Percentiles rank a stretch among this genome's conserved stretches.
phyloP scores from a whole-genome alignment of 1,140 invertebrate species.

The Drosophila tsacasi region DNA sequence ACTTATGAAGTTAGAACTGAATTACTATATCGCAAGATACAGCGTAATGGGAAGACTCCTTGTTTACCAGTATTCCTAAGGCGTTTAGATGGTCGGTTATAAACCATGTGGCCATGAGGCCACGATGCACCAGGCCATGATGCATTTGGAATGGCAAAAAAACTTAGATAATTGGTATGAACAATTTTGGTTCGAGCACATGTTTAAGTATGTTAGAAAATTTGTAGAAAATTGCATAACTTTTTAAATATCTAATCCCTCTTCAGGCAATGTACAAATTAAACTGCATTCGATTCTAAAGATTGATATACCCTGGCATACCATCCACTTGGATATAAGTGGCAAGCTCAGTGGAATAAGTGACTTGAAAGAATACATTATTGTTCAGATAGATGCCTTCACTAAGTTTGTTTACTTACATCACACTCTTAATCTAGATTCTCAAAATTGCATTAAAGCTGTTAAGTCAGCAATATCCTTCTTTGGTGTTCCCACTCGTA shows the following conservation, averaged over 20 bases:
- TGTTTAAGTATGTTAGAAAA: too few relatives aligned
- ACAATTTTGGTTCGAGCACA: too few relatives aligned
- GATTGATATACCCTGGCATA: neutral
- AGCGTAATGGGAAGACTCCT: slow-evolving; percentile 10
- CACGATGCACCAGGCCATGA: slow-evolving; percentile 6
- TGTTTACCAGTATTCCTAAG: slow-evolving; percentile 23
- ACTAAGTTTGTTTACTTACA: too few relatives aligned
- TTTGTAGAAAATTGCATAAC: slow-evolving; percentile 4
- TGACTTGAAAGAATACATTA: too few relatives aligned
- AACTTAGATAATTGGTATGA: too few relatives aligned
- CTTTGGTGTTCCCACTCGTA: too few relatives aligned
- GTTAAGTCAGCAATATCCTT: too few relatives aligned
- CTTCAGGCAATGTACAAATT: neutral
- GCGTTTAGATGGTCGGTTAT: slow-evolving; percentile 32
- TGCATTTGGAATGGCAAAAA: slow-evolving; percentile 15
- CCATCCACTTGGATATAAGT: neutral
- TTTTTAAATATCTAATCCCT: neutral
- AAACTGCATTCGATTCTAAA: neutral
- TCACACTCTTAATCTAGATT: too few relatives aligned
- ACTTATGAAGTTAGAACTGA: too few relatives aligned
- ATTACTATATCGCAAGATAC: neutral
- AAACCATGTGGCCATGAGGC: slow-evolving; percentile 3
- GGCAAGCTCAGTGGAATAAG: too few relatives aligned
- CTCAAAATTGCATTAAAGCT: too few relatives aligned
- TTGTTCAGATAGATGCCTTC: too few relatives aligned